phyloP scores from a whole-genome alignment of 2,797 vertebrate species.

The Sandelia bainsii region DNA sequence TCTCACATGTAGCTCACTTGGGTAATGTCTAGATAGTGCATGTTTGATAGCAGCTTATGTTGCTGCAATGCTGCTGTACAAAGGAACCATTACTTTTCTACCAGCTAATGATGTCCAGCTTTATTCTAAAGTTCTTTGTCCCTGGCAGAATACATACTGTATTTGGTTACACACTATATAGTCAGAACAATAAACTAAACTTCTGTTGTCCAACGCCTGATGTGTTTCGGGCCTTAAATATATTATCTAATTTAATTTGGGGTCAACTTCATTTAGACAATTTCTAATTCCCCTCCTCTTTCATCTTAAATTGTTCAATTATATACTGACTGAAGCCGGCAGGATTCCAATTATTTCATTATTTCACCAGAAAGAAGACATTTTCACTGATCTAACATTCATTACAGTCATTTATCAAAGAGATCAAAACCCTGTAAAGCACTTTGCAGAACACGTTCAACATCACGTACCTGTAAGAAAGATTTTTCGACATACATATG shows the following conservation, averaged over 20 bases:
- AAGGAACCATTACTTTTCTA: no score
- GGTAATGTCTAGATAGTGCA: no score
- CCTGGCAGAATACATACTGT: no score
- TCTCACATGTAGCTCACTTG: no score
- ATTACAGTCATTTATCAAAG: slow-evolving; percentile 5
- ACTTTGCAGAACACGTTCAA: slow-evolving; percentile 21
- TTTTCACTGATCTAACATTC: slow-evolving; percentile 14
- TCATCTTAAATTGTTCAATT: slow-evolving; percentile 21
- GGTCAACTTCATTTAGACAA: slow-evolving; percentile 12
- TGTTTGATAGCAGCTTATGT: no score
- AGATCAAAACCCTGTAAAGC: slow-evolving; percentile 12
- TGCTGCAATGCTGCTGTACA: no score
- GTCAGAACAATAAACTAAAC: background rate
- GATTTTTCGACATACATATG: background rate
- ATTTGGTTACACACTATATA: no score
- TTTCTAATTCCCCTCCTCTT: slow-evolving; percentile 11
- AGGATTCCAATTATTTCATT: slow-evolving; percentile 22
- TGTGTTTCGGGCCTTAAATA: slow-evolving; percentile 1
- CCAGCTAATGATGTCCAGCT: no score
- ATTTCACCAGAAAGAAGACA: slow-evolving; percentile 8
- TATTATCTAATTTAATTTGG: slow-evolving; percentile 13
- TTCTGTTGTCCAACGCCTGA: background rate
- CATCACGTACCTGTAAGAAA: background rate
- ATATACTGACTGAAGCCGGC: slow-evolving; percentile 36
- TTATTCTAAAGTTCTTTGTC: no score